Percentiles rank a stretch among this genome's conserved stretches.
These are phyloP conservation scores for Pangasius krempfi DNA, from an alignment of 2,797 vertebrate genomes.

Conservation along the genomic window DNA sequence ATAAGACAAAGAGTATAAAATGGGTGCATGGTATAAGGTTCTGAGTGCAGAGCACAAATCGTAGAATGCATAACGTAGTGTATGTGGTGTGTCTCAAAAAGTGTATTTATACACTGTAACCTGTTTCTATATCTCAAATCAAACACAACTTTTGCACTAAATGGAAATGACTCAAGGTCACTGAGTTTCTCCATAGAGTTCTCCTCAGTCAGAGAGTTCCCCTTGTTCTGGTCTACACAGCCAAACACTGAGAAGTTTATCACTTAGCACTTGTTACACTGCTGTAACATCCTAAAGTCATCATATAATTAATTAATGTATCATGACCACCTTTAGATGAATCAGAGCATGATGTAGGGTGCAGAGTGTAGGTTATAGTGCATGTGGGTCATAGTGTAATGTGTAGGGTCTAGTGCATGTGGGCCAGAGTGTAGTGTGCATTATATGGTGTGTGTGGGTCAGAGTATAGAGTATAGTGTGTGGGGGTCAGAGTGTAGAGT, in stretches of 20 bases:
- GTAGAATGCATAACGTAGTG: not conserved
- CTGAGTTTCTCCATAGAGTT: not conserved
- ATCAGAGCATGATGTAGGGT: conserved; percentile 6
- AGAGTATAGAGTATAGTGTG: not conserved
- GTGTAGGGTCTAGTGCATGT: not conserved
- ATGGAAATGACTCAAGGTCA: no score
- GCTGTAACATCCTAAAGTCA: conserved; percentile 9
- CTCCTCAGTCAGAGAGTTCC: not conserved
- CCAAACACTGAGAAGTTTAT: not conserved
- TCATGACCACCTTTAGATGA: not conserved
- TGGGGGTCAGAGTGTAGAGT: no score
- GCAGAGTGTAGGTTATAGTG: not conserved
- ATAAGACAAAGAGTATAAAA: not conserved
- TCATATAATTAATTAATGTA: conserved; percentile 5
- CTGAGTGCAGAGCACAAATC: not conserved
- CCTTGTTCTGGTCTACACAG: not conserved
- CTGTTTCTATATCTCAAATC: not conserved
- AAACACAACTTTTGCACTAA: not conserved
- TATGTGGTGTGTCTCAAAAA: not conserved
- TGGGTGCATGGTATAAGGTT: not conserved
- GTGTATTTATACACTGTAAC: not conserved
- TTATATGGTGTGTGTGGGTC: not conserved
- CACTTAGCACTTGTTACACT: no score
- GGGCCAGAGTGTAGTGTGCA: not conserved
- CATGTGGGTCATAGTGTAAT: not conserved